Conservation (phyloP, 2,888 invertebrate genomes). For the Nomada ferruginata region DNA sequence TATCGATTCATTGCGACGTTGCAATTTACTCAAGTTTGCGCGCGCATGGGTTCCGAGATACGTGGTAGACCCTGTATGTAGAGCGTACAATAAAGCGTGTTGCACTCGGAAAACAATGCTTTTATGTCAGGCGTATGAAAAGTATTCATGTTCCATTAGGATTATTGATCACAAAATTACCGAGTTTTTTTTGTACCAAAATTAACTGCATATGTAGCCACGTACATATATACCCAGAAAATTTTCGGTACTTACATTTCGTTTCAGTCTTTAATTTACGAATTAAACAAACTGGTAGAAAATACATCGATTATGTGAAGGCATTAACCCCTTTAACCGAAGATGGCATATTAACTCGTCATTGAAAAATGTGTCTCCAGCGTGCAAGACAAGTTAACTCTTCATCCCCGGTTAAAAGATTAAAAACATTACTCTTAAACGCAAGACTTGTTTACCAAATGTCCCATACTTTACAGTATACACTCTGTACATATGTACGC, state of each 20-base stretch:
- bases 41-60: too few species aligned
- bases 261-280: background rate
- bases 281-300: background rate
- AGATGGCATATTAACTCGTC: too few species aligned
- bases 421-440: background rate
- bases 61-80: too few species aligned
- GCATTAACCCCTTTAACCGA: too few species aligned
- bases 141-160: background rate
- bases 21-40: too few species aligned
- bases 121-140: background rate
- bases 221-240: background rate
- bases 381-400: too few species aligned
- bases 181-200: background rate
- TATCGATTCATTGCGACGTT: too few species aligned
- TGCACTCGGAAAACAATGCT: slow-evolving; percentile 16
- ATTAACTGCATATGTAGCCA: background rate
- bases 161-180: background rate
- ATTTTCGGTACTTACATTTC: background rate
- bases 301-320: background rate
- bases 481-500: slow-evolving; percentile 28
- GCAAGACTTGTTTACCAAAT: slow-evolving; percentile 15
- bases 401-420: background rate
- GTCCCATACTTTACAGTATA: slow-evolving; percentile 24
- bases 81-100: slow-evolving; percentile 28
- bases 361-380: too few species aligned